Percentiles rank a stretch among this genome's conserved stretches.
These are phyloP conservation scores for Diabrotica undecimpunctata DNA, from an alignment of 1,140 invertebrate species.

Conservation along the genomic window DNA sequence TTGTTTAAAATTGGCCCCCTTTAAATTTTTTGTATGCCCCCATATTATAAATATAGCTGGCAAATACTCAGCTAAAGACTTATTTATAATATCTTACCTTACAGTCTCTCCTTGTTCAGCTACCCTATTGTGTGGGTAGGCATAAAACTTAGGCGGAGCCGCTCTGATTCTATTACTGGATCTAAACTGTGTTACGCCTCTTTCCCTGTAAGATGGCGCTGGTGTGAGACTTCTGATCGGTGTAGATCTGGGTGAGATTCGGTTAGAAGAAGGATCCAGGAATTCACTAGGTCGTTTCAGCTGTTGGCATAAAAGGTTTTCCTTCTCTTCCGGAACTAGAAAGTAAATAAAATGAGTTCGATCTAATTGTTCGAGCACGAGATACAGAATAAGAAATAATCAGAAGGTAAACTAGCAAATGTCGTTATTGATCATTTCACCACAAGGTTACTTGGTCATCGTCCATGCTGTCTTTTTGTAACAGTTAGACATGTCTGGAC, in stretches of 20 bases:
- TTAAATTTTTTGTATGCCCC: too few species aligned
- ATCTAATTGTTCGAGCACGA: too few species aligned
- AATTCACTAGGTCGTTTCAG: constrained; percentile 59
- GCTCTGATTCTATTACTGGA: constrained; percentile 26
- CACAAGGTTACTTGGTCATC: too few species aligned
- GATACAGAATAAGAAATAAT: background rate
- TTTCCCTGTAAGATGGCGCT: constrained; percentile 48
- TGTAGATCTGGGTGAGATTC: constrained; percentile 59
- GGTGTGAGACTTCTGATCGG: constrained; percentile 56
- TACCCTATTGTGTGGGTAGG: constrained; percentile 79
- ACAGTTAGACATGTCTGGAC: too few species aligned
- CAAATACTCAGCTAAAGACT: too few species aligned
- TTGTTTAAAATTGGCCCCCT: too few species aligned
- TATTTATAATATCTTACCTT: background rate
- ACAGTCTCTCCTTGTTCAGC: constrained; percentile 79
- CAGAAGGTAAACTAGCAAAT: too few species aligned
- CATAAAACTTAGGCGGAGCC: constrained; percentile 77
- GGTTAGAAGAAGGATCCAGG: constrained; percentile 66
- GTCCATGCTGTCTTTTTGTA: too few species aligned
- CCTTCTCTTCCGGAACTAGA: constrained; percentile 75
- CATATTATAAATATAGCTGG: too few species aligned
- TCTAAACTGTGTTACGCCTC: background rate
- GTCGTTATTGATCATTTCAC: too few species aligned
- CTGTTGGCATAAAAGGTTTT: constrained; percentile 65
- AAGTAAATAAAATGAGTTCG: constrained; percentile 22